A percentile compares a stretch with the other conserved stretches of the same genome.
Conservation (phyloP, 2,888 invertebrate species). For the Cryptosula pallasiana region DNA sequence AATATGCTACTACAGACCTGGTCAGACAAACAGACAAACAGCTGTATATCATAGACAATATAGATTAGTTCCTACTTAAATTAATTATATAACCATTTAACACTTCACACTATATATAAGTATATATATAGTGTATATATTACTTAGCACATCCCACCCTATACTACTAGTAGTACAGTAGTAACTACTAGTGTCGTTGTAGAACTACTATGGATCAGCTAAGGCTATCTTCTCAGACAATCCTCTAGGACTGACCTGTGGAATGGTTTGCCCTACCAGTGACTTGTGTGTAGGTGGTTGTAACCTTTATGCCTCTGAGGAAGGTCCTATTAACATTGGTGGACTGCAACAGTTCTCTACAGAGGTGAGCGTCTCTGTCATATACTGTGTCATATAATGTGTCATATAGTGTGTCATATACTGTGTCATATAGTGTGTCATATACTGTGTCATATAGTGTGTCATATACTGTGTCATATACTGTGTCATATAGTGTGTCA, state of each 20-base stretch:
- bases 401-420: too few relatives aligned
- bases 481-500: too few relatives aligned
- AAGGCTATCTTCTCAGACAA: constrained; percentile 96
- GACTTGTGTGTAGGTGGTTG: constrained; percentile 97
- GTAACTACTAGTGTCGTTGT: too few relatives aligned
- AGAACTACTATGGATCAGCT: constrained; percentile 94
- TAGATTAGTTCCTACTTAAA: not conserved
- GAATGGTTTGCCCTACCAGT: constrained; percentile 97
- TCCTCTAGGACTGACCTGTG: constrained; percentile 66
- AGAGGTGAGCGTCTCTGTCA: constrained; percentile 61
- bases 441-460: too few relatives aligned
- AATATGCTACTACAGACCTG: too few relatives aligned
- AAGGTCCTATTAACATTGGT: constrained; percentile 97
- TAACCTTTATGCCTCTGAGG: constrained; percentile 90
- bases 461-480: too few relatives aligned
- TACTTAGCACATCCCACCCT: too few relatives aligned
- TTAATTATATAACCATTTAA: constrained; percentile 1
- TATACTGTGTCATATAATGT: too few relatives aligned
- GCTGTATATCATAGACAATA: not conserved
- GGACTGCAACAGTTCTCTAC: constrained; percentile 96
- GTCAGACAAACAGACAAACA: not conserved
- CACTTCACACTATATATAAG: not conserved
- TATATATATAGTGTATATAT: too few relatives aligned
- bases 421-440: too few relatives aligned
- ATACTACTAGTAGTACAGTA: too few relatives aligned